Evolutionary conservation across 2,888 invertebrate genomes (phyloP).

Genomic region (Heliconius sara): DNA sequence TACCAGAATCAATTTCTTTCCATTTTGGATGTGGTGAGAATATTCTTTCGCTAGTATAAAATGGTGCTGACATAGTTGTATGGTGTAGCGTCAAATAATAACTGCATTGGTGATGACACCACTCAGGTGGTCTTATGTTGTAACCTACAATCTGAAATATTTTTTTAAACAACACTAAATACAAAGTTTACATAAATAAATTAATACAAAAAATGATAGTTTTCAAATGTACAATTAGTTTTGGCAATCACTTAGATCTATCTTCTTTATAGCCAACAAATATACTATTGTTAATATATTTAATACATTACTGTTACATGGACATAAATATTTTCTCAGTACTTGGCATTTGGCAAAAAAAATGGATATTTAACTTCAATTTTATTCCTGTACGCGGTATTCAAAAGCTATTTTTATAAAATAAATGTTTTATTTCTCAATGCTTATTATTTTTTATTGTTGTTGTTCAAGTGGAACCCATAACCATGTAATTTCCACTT

Average conservation of each 20-base stretch:
- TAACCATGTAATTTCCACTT: too few species aligned
- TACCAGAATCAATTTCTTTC: constrained; percentile 90
- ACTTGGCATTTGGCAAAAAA: not conserved
- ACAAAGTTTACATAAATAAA: too few species aligned
- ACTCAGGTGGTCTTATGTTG: constrained; percentile 78
- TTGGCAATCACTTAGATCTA: not conserved
- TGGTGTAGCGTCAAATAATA: constrained; percentile 92
- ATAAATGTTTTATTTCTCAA: too few species aligned
- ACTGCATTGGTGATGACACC: constrained; percentile 79
- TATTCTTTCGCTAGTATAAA: constrained; percentile 92
- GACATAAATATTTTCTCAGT: not conserved
- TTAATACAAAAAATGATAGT: too few species aligned
- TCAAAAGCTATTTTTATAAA: too few species aligned
- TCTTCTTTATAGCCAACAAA: not conserved
- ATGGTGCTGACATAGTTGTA: constrained; percentile 91
- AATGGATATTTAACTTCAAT: too few species aligned
- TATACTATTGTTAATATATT: not conserved
- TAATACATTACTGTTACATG: too few species aligned
- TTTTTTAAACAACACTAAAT: too few species aligned
- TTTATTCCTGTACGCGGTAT: too few species aligned
- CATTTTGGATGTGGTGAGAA: constrained; percentile 90
- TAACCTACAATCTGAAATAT: constrained; percentile 76
- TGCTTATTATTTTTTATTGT: too few species aligned
- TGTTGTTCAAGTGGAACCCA: too few species aligned
- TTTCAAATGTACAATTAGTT: too few species aligned